Base-by-base conservation (phyloP, 2,888 invertebrate species). In the Strigamia maritima region DNA sequence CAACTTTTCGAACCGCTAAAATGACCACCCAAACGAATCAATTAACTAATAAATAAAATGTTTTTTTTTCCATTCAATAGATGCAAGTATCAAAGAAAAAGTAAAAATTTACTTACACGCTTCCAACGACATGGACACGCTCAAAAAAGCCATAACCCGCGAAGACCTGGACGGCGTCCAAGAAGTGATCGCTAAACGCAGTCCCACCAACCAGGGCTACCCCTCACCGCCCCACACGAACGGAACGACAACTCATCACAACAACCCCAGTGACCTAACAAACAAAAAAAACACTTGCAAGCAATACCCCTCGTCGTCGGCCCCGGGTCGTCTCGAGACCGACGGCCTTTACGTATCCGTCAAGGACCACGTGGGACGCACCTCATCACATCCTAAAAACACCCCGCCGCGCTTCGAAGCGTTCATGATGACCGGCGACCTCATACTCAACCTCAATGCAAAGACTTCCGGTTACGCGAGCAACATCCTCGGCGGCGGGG, bases 391-490 rank as follows among this genome's bases (percentile, higher is more conserved):
- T 24, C 26, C 76, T 14, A 54, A 79, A 60, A 77, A 80, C 24
- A 10, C 24, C 14, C 24, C 7, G 26, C 82, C 82, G 16, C 81
- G 82, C 26, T 95, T 94, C 88, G 95, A 95, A 88, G 94, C 95
- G 80, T 97, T 94, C 89, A 94, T 97, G 92, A 97, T 97, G 97
- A 97, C 97, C 38, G 97, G 97, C 75, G 97, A 97, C 87, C 91
- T 96, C 85, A 97, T 97, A 86, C 90, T 97, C 83, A 96, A 96
- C 87, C 90, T 97, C 26, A 81, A 81, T 54, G 79, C 81, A 60
- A 80, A 81, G 54, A 65, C 79, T 3, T 78, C 81, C 16, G 74
- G 76, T n/a, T 44, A 14, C 44, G 12, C 44, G 14, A 44, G 44
- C 44, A 14, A 16, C 44, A 2, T 44, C 44, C 44, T 44, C 44